Percentiles rank a stretch among this genome's conserved stretches.
These are phyloP conservation scores for Hoplias malabaricus DNA, from an alignment of 2,113 vertebrate species.

Conservation along the genomic window DNA sequence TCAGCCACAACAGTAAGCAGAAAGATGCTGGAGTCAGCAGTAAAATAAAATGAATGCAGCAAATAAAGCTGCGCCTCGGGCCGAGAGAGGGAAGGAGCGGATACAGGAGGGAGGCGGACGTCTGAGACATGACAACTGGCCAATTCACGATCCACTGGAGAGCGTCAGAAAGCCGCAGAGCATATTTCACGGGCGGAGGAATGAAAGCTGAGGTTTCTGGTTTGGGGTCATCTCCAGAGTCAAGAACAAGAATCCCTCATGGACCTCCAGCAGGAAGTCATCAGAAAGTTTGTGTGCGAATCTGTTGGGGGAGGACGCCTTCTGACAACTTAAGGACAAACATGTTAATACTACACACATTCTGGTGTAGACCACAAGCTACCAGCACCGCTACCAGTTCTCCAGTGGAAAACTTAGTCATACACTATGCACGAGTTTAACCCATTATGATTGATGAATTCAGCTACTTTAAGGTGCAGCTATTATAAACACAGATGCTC, in stretches of 20 bases:
- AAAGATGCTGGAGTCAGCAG: background rate
- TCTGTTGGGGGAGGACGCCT: slow-evolving; percentile 21
- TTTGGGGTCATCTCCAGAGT: slow-evolving; percentile 71
- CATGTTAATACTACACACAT: slow-evolving; percentile 23
- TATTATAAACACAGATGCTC: too few species aligned
- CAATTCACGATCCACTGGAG: slow-evolving; percentile 64
- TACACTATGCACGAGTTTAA: background rate
- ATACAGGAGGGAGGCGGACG: slow-evolving; percentile 54
- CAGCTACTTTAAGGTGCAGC: too few species aligned
- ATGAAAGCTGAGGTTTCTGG: slow-evolving; percentile 72
- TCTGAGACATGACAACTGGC: slow-evolving; percentile 52
- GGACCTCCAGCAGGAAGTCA: slow-evolving; percentile 69
- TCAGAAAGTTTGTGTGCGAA: slow-evolving; percentile 48
- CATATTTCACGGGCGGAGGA: slow-evolving; percentile 71
- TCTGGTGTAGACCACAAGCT: slow-evolving; percentile 8
- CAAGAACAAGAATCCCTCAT: slow-evolving; percentile 71
- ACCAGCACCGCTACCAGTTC: background rate
- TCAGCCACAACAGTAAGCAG: background rate
- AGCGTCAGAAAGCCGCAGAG: slow-evolving; percentile 64
- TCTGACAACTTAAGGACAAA: slow-evolving; percentile 31
- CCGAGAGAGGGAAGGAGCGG: slow-evolving; percentile 36
- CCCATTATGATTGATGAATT: background rate
- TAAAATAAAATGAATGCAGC: slow-evolving; percentile 28
- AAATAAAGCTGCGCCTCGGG: slow-evolving; percentile 31
- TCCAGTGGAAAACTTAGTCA: background rate